Base-by-base conservation (phyloP, 2,888 invertebrate genomes). In the Caenorhabditis imperialis region DNA sequence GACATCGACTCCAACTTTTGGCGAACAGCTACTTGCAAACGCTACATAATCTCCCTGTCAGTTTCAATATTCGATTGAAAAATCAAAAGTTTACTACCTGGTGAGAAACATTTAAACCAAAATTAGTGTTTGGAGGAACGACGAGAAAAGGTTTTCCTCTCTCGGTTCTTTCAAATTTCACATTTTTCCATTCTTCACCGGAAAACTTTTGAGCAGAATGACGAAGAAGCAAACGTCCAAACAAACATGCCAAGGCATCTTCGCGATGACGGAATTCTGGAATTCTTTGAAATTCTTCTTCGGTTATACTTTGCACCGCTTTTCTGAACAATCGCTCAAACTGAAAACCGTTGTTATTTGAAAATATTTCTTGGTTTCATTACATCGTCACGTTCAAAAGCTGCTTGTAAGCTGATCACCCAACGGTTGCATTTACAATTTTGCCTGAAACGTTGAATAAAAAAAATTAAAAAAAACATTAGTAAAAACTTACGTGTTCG, bases 101-200 rank as follows among this genome's bases (percentile, higher is more conserved):
- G 77, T 88, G 88, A 1, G 88, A 84, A 33, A 86, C 81, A 69
- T 88, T 88, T 54, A 88, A 48, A 5, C 86, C 86, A 61, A 87
- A 84, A 8, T 70, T 75, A 33, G 78, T 75, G 8, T 73, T 63
- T 2, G 77, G 63, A n/a, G 88, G 88, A 10, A 38, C 63, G 3
- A 67, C 75, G 18, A 88, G 45, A 61, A 75, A 87, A 10, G 88
- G 88, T 72, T 88, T 88, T 48, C 88, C 88, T 8, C 81, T 61
- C 16, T 86, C 84, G 3, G 88, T 88, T 60, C 88, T 77, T 27
- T 79, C 83, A 54, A 88, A 83, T 25, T 79, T 74, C 53, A 88
- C 82, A 6, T 83, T 77, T 20, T 69, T 48, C 88, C 88, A 88
- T 14, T 69, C 48, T 25, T 76, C 76, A 18, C 81, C 84, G n/a